These are phyloP conservation scores for Tor tambroides DNA, from an alignment of 2,113 vertebrate species.

Conservation along the genomic window DNA sequence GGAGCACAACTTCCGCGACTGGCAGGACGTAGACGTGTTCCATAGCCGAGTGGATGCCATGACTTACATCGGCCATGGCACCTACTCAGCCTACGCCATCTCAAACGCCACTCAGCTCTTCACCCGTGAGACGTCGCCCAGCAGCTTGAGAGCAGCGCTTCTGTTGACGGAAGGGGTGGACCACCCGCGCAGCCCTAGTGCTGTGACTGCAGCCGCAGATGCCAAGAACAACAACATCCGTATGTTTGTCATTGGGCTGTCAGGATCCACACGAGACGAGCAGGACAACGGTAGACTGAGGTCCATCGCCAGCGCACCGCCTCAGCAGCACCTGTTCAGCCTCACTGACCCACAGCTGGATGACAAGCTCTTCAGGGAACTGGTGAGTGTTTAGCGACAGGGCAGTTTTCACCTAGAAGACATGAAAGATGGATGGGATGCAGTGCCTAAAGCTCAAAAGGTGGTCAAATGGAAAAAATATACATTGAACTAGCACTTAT, in stretches of 20 bases:
- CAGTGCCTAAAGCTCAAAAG: neutral
- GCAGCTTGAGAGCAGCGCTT: constrained; percentile 78
- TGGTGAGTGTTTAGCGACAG: constrained; percentile 68
- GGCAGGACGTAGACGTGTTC: constrained; percentile 83
- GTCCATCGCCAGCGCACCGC: constrained; percentile 78
- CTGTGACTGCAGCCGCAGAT: constrained; percentile 72
- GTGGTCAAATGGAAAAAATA: neutral
- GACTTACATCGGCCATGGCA: constrained; percentile 84
- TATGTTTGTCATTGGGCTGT: constrained; percentile 82
- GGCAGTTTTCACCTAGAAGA: neutral
- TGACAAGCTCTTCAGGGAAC: constrained; percentile 70
- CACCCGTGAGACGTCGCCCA: constrained; percentile 72
- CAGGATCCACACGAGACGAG: constrained; percentile 58
- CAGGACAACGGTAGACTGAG: constrained; percentile 73
- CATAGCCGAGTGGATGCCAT: constrained; percentile 77
- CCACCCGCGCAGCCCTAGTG: constrained; percentile 84
- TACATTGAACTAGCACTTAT: neutral
- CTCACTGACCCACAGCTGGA: constrained; percentile 78
- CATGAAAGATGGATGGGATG: neutral
- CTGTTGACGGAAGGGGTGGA: constrained; percentile 85
- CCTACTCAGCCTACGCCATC: constrained; percentile 85
- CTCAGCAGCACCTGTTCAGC: constrained; percentile 75
- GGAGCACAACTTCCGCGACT: constrained; percentile 83
- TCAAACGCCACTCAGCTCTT: constrained; percentile 85
- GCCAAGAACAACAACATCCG: constrained; percentile 81